phyloP scores from a whole-genome alignment of 2,113 vertebrate genomes.

The Amazona guildingii region DNA sequence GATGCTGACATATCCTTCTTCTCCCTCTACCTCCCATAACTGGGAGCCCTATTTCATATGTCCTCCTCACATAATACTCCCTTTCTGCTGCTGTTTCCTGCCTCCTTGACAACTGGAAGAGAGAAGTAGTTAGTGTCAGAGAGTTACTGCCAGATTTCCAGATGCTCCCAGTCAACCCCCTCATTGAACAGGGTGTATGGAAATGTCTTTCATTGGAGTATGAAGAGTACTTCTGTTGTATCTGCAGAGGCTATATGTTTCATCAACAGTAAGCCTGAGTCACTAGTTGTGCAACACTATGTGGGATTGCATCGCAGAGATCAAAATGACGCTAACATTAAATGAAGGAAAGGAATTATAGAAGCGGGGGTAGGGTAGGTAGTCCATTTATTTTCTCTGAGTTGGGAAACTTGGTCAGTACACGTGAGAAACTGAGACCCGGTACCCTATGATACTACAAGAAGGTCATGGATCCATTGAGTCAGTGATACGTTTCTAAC shows the following conservation, averaged over 20 bases:
- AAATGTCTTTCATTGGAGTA: not conserved
- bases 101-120: not conserved
- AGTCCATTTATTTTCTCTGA: not conserved
- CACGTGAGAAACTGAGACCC: not conserved
- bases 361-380: not conserved
- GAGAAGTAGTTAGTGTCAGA: not conserved
- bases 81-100: not conserved
- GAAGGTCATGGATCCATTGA: not conserved
- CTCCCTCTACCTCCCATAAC: rapidly evolving
- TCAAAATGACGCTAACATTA: not conserved
- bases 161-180: not conserved
- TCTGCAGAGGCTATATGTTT: not conserved
- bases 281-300: not conserved
- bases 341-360: not conserved
- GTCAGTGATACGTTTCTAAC: not conserved
- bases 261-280: not conserved
- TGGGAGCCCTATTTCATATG: not conserved
- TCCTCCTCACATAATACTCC: not conserved
- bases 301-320: not conserved
- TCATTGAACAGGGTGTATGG: not conserved
- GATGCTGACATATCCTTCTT: not conserved
- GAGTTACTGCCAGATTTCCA: not conserved
- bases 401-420: not conserved
- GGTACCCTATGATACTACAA: not conserved
- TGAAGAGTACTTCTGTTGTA: not conserved